Percentiles rank a stretch among this genome's conserved stretches.
These are phyloP conservation scores for Tenebrio molitor DNA, from an alignment of 1,140 invertebrate genomes.

Conservation along the genomic window DNA sequence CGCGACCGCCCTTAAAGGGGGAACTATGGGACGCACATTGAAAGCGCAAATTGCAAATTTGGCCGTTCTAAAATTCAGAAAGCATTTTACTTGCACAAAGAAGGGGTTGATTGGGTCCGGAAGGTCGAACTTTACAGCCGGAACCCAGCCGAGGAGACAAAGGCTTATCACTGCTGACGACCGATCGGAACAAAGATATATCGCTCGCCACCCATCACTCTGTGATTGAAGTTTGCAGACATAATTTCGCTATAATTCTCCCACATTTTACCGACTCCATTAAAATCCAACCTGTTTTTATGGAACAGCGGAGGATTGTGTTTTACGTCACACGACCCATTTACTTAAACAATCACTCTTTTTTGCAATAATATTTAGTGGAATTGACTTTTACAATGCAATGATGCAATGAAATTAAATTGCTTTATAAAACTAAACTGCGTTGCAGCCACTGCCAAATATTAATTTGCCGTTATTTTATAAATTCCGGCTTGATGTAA, in stretches of 20 bases:
- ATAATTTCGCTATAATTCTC: conserved; percentile 36
- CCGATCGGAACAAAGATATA: conserved; percentile 40
- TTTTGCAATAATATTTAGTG: not conserved
- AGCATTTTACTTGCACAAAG: conserved; percentile 40
- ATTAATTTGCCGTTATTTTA: not conserved
- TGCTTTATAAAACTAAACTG: not conserved
- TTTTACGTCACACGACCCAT: not conserved
- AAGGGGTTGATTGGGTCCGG: conserved; percentile 37
- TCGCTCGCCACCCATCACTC: conserved; percentile 27
- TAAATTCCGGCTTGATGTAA: not conserved
- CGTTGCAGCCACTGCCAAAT: not conserved
- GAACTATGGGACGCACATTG: conserved; percentile 17
- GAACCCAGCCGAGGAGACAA: conserved; percentile 36
- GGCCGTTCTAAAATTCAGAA: conserved; percentile 37
- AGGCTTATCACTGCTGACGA: conserved; percentile 37
- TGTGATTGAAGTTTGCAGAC: conserved; percentile 36
- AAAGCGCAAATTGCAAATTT: conserved; percentile 38
- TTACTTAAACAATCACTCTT: not conserved
- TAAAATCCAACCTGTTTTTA: conserved; percentile 13
- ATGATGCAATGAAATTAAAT: not conserved
- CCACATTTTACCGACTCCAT: conserved; percentile 19
- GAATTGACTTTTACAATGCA: not conserved
- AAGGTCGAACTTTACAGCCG: conserved; percentile 39
- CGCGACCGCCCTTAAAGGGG: not conserved
- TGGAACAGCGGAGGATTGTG: not conserved